phyloP scores from a whole-genome alignment of 2,888 invertebrate genomes.

The Ecdyonurus torrentis region DNA sequence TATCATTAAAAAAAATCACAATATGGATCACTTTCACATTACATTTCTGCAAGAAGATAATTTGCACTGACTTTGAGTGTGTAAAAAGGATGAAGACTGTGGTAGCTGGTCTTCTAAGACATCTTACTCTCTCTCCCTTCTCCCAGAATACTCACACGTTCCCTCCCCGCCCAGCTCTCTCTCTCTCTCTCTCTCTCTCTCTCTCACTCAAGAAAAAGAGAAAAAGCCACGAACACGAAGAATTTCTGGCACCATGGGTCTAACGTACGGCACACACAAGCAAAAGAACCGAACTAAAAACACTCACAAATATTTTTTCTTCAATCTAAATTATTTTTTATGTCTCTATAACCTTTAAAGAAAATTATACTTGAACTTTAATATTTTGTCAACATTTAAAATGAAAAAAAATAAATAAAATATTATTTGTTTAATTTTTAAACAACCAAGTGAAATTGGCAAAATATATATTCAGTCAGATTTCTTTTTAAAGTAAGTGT shows the following conservation, averaged over 20 bases:
- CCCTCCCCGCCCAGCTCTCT: neutral
- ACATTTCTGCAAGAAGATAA: neutral
- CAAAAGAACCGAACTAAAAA: neutral
- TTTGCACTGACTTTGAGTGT: neutral
- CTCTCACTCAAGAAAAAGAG: too few species aligned
- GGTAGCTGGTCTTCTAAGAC: neutral
- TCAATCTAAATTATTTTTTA: too few species aligned
- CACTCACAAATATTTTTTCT: too few species aligned
- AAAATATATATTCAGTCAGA: too few species aligned
- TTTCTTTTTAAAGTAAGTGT: too few species aligned
- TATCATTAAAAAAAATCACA: neutral
- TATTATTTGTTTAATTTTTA: too few species aligned
- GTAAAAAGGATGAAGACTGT: neutral
- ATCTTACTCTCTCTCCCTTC: neutral
- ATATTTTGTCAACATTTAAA: too few species aligned
- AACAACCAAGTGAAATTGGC: too few species aligned
- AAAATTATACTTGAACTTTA: too few species aligned
- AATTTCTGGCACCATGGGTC: neutral
- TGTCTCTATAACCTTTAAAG: too few species aligned
- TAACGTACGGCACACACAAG: neutral
- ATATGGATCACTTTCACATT: neutral
- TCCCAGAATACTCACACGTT: neutral
- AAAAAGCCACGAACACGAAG: neutral
- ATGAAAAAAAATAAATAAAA: too few species aligned
- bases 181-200: too few species aligned